Base-by-base conservation (phyloP, 2,888 invertebrate species). In the Cephus nigrinus region DNA sequence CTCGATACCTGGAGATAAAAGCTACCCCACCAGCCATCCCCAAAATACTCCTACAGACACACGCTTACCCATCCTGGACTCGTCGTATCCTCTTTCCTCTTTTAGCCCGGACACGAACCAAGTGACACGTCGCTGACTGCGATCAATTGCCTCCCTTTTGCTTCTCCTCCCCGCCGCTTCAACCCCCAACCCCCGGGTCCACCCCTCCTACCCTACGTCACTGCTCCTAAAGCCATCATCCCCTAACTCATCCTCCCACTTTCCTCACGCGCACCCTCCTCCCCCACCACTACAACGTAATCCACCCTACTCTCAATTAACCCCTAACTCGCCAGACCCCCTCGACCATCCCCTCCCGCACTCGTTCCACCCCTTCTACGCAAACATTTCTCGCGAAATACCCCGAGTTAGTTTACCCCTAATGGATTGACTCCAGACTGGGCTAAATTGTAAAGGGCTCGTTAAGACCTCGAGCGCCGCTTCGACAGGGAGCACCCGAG, bases 61-160 rank as follows among this genome's bases (percentile, higher is more conserved):
- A 55, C 55, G 9, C 23, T 55, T 23, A 55, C 23, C 55, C 55
- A 11, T 3, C 12, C 34, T 34, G 40, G 40, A 40, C 4, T 40
- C 23, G 0, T 55, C 23, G 23, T 55, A 55, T 55, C 55, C 72
- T 33, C 12, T 15, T 33, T 71, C 30, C 71, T 34, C 40, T 9
- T 36, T 35, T 12, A 75, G 32, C 11, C 75, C 55, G 32, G 69
- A 69, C 75, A 77, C 75, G 77, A 75, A 75, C 69, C 77, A 68
- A 77, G 69, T 75, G 77, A 77, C 77, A 77, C 75, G 74, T 34
- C 75, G 77, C 77, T 77, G 75, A 77, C 77, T 77, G 77, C 77
- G 77, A 77, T 77, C 77, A 77, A 77, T 77, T 77, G 75, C 77
- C 68, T 12, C 71, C 71, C 71, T 71, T 23, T 31, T 15, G 15